Conservation (phyloP, 23 tunicate genomes). For the Trididemnum nubilum region DNA sequence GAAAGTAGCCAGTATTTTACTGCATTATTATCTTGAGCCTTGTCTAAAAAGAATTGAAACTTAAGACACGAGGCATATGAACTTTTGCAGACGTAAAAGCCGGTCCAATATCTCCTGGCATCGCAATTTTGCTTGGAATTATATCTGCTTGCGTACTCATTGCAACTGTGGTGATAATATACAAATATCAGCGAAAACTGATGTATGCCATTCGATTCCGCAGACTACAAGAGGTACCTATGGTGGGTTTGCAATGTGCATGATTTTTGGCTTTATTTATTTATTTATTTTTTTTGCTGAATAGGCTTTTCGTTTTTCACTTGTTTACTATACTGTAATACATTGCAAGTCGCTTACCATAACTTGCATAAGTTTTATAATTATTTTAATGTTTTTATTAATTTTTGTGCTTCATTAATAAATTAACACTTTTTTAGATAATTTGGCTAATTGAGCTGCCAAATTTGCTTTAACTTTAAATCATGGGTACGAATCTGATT, state of each 20-base stretch:
- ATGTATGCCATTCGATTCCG: slow-evolving; percentile 60
- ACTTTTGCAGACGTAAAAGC: background rate
- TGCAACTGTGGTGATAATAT: slow-evolving; percentile 25
- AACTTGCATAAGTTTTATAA: no score
- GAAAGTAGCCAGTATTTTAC: no score
- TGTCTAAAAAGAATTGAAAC: no score
- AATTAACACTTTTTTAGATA: no score
- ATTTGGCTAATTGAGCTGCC: no score
- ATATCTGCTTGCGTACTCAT: slow-evolving; percentile 37
- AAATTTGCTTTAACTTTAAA: no score
- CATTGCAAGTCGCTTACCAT: background rate
- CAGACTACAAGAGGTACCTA: slow-evolving; percentile 52
- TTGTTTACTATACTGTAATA: no score
- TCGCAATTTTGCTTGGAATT: slow-evolving; percentile 47
- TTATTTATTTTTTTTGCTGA: background rate
- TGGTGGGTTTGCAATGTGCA: slow-evolving; percentile 47
- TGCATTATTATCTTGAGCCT: no score
- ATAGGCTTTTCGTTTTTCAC: background rate
- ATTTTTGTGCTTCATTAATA: no score
- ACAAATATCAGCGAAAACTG: slow-evolving; percentile 50
- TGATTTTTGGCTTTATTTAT: background rate
- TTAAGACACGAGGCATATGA: no score
- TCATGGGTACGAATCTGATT: no score
- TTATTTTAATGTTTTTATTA: no score
- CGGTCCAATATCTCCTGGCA: slow-evolving; percentile 38